phyloP scores from a whole-genome alignment of 64 coral and sea anemone species.

The Montipora efflorescens region DNA sequence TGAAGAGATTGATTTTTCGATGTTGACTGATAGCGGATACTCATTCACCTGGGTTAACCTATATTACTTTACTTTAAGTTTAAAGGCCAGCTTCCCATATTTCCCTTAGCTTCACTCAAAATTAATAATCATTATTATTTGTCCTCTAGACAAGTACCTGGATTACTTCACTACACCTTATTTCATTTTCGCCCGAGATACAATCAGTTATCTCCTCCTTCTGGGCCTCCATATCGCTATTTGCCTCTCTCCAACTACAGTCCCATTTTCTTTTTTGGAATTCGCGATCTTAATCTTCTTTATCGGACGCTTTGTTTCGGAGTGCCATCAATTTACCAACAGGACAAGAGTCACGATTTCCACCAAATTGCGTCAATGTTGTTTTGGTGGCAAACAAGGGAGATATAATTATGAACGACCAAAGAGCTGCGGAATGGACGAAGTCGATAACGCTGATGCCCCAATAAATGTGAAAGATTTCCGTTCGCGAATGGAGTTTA shows the following conservation, averaged over 20 bases:
- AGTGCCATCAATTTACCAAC: constrained; percentile 1
- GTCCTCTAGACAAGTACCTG: constrained; percentile 35
- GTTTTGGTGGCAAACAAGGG: background rate
- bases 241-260: constrained; percentile 18
- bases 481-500: constrained; percentile 3
- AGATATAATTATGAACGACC: background rate
- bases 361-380: background rate
- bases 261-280: constrained; percentile 21
- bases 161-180: constrained; percentile 73
- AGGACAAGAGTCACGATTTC: background rate
- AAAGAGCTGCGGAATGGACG: background rate
- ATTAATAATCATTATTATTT: background rate
- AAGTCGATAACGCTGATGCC: background rate
- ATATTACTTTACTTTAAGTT: no score
- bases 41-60: no score
- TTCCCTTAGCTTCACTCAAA: background rate
- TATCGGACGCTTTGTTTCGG: constrained; percentile 8
- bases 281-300: constrained; percentile 38
- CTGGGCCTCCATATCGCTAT: constrained; percentile 37
- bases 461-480: background rate
- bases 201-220: constrained; percentile 5
- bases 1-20: no score
- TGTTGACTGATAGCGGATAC: no score
- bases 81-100: background rate
- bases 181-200: constrained; percentile 53